Base-by-base conservation (phyloP, 2,113 vertebrate genomes). In the Camarhynchus parvulus region DNA sequence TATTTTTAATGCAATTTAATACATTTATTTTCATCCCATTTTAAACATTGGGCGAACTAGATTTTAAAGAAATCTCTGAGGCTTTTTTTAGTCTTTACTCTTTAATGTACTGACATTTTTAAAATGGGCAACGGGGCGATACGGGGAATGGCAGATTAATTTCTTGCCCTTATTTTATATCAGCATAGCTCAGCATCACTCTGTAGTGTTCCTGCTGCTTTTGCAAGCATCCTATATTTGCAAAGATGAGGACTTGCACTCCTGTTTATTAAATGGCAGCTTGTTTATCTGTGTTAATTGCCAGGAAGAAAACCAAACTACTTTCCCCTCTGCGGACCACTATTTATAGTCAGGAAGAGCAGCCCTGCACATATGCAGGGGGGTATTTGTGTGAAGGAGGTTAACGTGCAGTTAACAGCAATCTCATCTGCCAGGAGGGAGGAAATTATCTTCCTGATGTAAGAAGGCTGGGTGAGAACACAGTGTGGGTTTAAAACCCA, bases 281-380 rank as follows among this genome's bases (percentile, higher is more conserved):
- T 89, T 89, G 77, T 91, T 96, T 91, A 69, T 83, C 83, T 75
- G 81, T 79, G 67, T 59, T 94, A 94, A 94, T 91, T 94, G n/a
- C 74, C 75, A 74, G 89, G 66, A 92, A 90, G 81, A 93, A 84
- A 76, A 87, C 49, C 22, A 87, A 94, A 84, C 84, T 83, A 74
- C 81, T 89, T 86, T 80, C 37, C 70, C 77, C 94, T 95, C 84
- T 84, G 50, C 0, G 52, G 91, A 93, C 41, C 37, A 39, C 73
- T 95, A 88, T 89, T 79, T 85, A 69, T 83, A 85, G 78, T 19
- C 49, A 25, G 31, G 76, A 77, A 90, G 84, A 73, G 50, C 75
- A 85, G 47, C 79, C 42, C 88, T 68, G 69, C 67, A 52, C n/a
- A 6, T 28, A 67, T 23, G 73, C 82, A 56, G 58, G 56, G 56